Base-by-base conservation (phyloP, 1,140 invertebrate species). In the Bombus soroeensis region DNA sequence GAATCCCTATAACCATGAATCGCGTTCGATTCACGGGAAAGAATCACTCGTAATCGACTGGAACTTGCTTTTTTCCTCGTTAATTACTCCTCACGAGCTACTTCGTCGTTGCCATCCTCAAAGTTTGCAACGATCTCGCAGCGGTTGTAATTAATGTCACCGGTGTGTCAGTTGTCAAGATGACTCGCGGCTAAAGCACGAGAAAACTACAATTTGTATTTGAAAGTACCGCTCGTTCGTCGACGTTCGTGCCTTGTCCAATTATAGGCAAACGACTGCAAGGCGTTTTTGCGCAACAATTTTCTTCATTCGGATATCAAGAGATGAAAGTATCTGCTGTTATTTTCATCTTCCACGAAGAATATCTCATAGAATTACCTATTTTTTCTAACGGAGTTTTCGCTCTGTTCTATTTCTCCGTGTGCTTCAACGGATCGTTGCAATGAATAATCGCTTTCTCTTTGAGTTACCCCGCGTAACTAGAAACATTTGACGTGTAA, bases 101-200 rank as follows among this genome's bases (percentile, higher is more conserved):
- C n/a, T 47, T 47, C 1, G 5, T 32, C 22, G 39, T 37, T 32
- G 66, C 47, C 39, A 62, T 71, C 76, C 47, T 84, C 22, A n/a
- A 84, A n/a, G 53, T 79, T 85, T 85, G 22, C 57, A 32, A 66
- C 62, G 37, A 57, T 83, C 28, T 57, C 15, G 41, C 37, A 34
- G 37, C 81, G 77, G 68, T 73, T 18, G 77, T 68, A 62, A 85
- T 85, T 85, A 85, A 85, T 73, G 77, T 80, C 83, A 72, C 53
- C 66, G 76, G 39, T n/a, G n/a, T 57, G 66, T 39, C 76, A 39
- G 32, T 28, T 18, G 12, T 28, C 28, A 10, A 22, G 83, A 71
- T 47, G 70, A 43, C 78, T 57, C 22, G 5, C 32, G n/a, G 39
- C 39, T 62, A 43, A 71, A 64, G 22, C 68, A 73, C 68, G 41